Evolutionary conservation across 2,888 invertebrate genomes (phyloP), one percentile per base, ranked within the genome.

Genomic region (Dicyrtomina minuta): DNA sequence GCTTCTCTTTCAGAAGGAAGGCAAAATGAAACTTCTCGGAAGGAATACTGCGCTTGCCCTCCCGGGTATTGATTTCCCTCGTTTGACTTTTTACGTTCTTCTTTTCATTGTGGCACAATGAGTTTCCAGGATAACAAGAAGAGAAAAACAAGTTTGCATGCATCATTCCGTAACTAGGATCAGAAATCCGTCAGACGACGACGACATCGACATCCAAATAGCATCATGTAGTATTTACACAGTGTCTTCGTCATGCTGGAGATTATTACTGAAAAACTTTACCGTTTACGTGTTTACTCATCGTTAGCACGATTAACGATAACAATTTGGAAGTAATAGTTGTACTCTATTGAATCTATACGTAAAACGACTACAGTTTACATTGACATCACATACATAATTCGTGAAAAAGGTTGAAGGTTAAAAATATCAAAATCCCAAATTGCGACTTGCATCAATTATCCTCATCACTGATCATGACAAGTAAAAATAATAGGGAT

Each of bases 11-110:
- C n/a, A n/a, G n/a, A n/a, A n/a, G n/a, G n/a, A n/a, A n/a, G n/a
- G n/a, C n/a, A n/a, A n/a, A n/a, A n/a, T 33, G 33, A 33, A 8
- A 33, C 33, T 33, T 33, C 3, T 33, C 4, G 33, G 33, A 8
- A 33, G 33, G 8, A 33, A n/a, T 44, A 33, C n/a, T 65, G 64
- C 64, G 64, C 64, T 15, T 51, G 64, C 22, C n/a, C 64, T 65
- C 64, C 64, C 64, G 64, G 55, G 64, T 65, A 65, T 65, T 53
- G 64, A 65, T 60, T 60, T 44, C 51, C 64, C 53, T 41, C 24
- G 20, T 65, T 41, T 64, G 13, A n/a, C 27, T 33, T 51, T 8
- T 15, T 17, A 27, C 4, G 10, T 41, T 41, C 43, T 17, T 53
- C 6, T 46, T 8, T 51, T 65, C 64, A 49, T 62, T n/a, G 20